phyloP scores from a whole-genome alignment of 1,140 invertebrate species.

The Aphaenogaster floridana region DNA sequence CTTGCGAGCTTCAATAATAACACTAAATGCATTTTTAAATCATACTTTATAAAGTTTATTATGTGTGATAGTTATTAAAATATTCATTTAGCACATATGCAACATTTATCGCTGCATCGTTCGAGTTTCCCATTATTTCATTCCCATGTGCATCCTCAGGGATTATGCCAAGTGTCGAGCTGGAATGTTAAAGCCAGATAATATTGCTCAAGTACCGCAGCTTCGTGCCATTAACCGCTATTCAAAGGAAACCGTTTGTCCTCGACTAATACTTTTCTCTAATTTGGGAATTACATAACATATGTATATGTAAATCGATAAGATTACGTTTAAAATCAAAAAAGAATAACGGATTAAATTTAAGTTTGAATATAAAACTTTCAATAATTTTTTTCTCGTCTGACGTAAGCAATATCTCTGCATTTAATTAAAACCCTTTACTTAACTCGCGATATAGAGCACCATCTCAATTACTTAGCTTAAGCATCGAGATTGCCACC shows the following conservation, averaged over 20 bases:
- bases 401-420: not conserved
- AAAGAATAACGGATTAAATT: not conserved
- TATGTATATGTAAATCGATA: not conserved
- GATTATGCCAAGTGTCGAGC: slow-evolving; percentile 44
- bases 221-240: slow-evolving; percentile 35
- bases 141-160: not conserved
- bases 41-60: not conserved
- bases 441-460: not conserved
- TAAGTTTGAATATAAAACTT: slow-evolving; percentile 11
- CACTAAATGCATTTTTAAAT: not conserved
- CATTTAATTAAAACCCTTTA: slow-evolving; percentile 43
- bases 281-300: not conserved
- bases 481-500: slow-evolving; percentile 35
- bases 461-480: slow-evolving; percentile 52
- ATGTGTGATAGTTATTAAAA: not conserved
- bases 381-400: not conserved
- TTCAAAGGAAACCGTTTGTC: slow-evolving; percentile 13
- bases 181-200: slow-evolving; percentile 41
- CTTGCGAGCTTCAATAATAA: not conserved
- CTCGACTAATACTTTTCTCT: slow-evolving; percentile 4
- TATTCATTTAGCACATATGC: slow-evolving; percentile 33
- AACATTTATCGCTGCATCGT: slow-evolving; percentile 21
- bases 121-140: slow-evolving; percentile 34
- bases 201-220: slow-evolving; percentile 36
- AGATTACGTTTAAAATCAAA: slow-evolving; percentile 21